phyloP scores from a whole-genome alignment of 2,888 invertebrate species.

The Didymodactylos carnosus region DNA sequence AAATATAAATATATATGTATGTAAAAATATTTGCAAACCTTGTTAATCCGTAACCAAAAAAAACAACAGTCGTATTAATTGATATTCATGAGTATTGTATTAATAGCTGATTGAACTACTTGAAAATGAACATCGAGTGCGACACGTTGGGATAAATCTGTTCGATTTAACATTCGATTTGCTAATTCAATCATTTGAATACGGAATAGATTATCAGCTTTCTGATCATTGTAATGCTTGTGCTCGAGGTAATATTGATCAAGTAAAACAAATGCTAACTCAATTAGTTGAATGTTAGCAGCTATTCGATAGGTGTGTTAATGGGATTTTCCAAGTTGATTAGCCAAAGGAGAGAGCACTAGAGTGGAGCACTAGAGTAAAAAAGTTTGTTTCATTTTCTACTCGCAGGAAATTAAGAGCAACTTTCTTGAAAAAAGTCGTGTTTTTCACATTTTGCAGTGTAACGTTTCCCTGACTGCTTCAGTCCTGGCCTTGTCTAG shows the following conservation, averaged over 20 bases:
- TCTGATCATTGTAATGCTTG: background rate
- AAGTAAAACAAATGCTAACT: background rate
- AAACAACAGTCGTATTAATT: background rate
- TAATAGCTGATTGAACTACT: background rate
- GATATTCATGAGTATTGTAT: background rate
- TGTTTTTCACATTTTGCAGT: too few relatives aligned
- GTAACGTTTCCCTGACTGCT: too few relatives aligned
- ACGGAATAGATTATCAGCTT: background rate
- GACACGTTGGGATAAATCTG: background rate
- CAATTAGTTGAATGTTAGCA: background rate
- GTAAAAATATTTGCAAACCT: too few relatives aligned
- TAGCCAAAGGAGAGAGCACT: too few relatives aligned
- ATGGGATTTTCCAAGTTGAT: background rate
- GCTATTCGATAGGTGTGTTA: background rate
- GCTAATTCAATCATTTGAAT: background rate
- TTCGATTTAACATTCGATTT: background rate
- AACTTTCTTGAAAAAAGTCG: too few relatives aligned
- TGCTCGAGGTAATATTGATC: background rate
- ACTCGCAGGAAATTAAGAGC: too few relatives aligned
- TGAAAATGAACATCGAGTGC: background rate
- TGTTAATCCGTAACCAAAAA: too few relatives aligned
- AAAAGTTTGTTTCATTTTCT: too few relatives aligned
- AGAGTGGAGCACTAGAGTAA: too few relatives aligned
- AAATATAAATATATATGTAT: too few relatives aligned
- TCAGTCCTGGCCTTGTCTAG: too few relatives aligned